Conservation (phyloP, 2,888 invertebrate genomes). For the Galerucella calmariensis region DNA sequence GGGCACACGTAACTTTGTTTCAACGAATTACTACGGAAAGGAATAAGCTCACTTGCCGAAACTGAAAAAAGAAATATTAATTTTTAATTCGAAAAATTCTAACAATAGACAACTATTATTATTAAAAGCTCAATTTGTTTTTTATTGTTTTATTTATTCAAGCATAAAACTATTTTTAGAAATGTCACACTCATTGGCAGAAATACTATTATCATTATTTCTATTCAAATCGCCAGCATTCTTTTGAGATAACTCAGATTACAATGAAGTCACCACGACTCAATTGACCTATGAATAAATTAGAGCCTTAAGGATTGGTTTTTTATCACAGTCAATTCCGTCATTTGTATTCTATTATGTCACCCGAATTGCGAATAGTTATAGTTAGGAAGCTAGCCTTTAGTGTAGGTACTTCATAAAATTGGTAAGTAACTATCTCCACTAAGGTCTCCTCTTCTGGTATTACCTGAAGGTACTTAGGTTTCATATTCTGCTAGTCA, state of each 20-base stretch:
- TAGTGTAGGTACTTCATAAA: background rate
- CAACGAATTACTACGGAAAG: slow-evolving; percentile 8
- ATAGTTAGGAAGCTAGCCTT: background rate
- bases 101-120: background rate
- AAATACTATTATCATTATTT: background rate
- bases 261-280: background rate
- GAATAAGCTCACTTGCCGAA: slow-evolving; percentile 17
- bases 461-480: too few relatives aligned
- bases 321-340: background rate
- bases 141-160: background rate
- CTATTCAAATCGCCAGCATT: background rate
- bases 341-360: background rate
- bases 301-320: slow-evolving; percentile 1
- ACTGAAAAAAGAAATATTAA: slow-evolving; percentile 15
- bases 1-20: slow-evolving; percentile 72
- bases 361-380: background rate
- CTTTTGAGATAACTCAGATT: background rate
- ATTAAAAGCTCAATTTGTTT: background rate
- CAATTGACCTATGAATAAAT: slow-evolving; percentile 3
- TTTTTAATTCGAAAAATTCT: background rate
- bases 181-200: background rate
- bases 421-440: background rate
- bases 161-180: background rate
- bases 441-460: too few relatives aligned
- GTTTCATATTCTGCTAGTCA: too few relatives aligned